phyloP scores from a whole-genome alignment of 2,113 vertebrate species.

The Gymnorhina tibicen region DNA sequence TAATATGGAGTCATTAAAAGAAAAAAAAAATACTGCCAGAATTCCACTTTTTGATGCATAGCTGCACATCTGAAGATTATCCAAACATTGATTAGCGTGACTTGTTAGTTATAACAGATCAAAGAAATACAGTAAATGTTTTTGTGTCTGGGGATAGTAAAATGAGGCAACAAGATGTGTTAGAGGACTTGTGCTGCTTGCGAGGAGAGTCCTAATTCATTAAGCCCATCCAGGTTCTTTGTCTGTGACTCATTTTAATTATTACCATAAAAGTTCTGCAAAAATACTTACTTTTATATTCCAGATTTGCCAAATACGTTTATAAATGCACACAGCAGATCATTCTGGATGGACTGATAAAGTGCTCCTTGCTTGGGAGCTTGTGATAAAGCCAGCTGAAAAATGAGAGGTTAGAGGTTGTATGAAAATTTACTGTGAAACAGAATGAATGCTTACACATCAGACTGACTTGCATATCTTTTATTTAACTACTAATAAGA shows the following conservation, averaged over 20 bases:
- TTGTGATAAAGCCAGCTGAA: background rate
- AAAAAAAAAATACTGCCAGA: background rate
- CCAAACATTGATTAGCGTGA: background rate
- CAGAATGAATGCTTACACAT: background rate
- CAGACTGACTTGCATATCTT: background rate
- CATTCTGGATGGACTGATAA: background rate
- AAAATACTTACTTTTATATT: background rate
- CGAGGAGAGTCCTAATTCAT: background rate
- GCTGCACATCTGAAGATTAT: background rate
- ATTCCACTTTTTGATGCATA: background rate
- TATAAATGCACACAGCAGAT: background rate
- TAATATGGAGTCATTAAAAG: background rate
- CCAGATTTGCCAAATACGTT: background rate
- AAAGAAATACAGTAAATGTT: background rate
- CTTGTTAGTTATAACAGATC: background rate
- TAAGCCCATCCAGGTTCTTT: background rate
- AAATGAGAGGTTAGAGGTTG: background rate
- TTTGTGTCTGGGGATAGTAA: background rate
- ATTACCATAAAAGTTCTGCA: background rate
- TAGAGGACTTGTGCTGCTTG: background rate
- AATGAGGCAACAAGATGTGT: background rate
- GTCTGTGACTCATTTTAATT: background rate
- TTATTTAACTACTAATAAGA: background rate
- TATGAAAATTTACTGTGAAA: background rate
- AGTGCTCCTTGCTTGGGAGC: background rate